Base-by-base conservation (phyloP, 1,140 invertebrate species). In the Stenopsyche tienmushanensis region DNA sequence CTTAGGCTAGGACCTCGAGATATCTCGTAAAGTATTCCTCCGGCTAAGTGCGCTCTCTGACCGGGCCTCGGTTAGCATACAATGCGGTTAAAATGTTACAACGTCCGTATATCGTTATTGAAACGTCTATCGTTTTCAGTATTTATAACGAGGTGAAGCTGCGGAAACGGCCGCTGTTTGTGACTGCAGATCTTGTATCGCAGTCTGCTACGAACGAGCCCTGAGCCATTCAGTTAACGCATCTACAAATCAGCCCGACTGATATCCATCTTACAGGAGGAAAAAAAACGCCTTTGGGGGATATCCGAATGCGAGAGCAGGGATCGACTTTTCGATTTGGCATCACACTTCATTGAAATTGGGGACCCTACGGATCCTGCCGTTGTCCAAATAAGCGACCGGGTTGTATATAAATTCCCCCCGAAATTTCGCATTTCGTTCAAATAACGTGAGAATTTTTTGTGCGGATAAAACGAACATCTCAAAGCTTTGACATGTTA, bases 81-180 rank as follows among this genome's bases (percentile, higher is more conserved):
- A 69, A 69, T 69, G 59, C 63, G 42, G 44, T 42, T 59, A 26
- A 58, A 58, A 67, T 67, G 66, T 59, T 62, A 41, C 23, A 44
- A 59, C 55, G 63, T 69, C 67, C 64, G 63, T 44, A 64, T 47
- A 65, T 69, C 67, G 63, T 69, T 69, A 69, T 69, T 69, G 67
- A 69, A 65, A 69, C 55, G 67, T 69, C 67, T 60, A 45, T 60
- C 67, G 18, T 62, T 50, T n/a, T 9, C 42, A 24, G 54, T 57
- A 57, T 64, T 34, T 26, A 64, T 64, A 64, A 64, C 42, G 52
- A 64, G 53, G 18, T 21, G 25, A 20, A 21, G 34, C 50, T 24
- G 34, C 53, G 34, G 24, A 57, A 57, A 57, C 26, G 44, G 25
- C 49, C 34, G 26, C 39, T 45, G 45, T 26, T 15, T 26, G 21